Conservation (phyloP, 30 jellyfish, hydroid and myxozoan genomes). For the Hydractinia symbiolongicarpus region DNA sequence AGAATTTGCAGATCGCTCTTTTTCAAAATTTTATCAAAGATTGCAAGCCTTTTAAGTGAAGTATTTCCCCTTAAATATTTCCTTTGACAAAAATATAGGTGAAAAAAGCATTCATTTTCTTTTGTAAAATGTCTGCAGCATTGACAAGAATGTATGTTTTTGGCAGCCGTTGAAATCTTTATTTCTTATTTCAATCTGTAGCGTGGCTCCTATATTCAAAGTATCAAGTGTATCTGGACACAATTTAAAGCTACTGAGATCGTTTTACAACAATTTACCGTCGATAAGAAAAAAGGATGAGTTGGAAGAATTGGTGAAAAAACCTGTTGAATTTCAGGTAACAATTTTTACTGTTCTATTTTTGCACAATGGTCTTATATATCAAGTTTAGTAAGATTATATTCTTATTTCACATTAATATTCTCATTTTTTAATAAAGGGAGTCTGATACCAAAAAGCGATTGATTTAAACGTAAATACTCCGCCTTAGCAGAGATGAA, state of each 20-base stretch:
- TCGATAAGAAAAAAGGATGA: slow-evolving; percentile 61
- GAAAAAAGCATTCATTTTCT: too few relatives aligned
- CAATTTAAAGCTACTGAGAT: slow-evolving; percentile 66
- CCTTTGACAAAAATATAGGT: too few relatives aligned
- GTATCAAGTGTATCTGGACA: slow-evolving; percentile 90
- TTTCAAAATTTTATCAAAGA: too few relatives aligned
- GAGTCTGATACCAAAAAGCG: too few relatives aligned
- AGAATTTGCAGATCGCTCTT: too few relatives aligned
- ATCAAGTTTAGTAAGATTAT: background rate
- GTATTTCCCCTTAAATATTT: too few relatives aligned
- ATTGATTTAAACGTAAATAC: too few relatives aligned
- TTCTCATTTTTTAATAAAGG: background rate
- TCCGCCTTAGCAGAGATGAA: too few relatives aligned
- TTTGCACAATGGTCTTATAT: background rate
- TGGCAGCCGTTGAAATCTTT: too few relatives aligned
- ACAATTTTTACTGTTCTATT: background rate
- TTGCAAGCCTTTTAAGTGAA: too few relatives aligned
- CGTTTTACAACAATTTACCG: slow-evolving; percentile 65
- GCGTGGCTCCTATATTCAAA: slow-evolving; percentile 91
- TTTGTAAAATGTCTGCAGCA: too few relatives aligned
- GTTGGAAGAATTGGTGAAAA: slow-evolving; percentile 75
- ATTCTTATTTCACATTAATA: background rate
- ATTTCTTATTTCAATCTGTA: background rate
- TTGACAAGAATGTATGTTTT: too few relatives aligned
- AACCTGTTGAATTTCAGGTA: slow-evolving; percentile 86